These are phyloP conservation scores for Reticulitermes lucifugus DNA, from an alignment of 2,888 invertebrate species.

Conservation along the genomic window DNA sequence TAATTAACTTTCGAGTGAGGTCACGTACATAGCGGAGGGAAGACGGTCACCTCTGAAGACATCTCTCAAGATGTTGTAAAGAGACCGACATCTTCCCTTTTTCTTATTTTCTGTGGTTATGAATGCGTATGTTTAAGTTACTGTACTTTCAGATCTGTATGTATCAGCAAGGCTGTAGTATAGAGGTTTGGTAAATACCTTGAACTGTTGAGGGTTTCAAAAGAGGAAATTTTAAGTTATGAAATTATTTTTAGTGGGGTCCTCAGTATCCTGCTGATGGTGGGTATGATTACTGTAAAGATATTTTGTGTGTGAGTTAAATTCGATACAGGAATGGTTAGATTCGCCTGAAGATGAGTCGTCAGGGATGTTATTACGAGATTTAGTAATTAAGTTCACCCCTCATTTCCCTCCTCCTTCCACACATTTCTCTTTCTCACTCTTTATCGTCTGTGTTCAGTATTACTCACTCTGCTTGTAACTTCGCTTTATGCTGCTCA, in stretches of 20 bases:
- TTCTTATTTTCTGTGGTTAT: not conserved
- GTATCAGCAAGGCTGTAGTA: not conserved
- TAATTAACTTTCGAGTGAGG: conserved; percentile 58
- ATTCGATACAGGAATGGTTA: conserved; percentile 6
- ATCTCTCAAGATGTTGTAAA: not conserved
- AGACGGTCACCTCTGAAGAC: not conserved
- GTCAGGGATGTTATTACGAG: conserved; percentile 34
- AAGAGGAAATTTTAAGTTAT: not conserved
- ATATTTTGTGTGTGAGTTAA: conserved; percentile 20
- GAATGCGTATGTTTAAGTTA: not conserved
- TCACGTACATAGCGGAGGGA: conserved; percentile 10
- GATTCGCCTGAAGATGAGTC: conserved; percentile 17
- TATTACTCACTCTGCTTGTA: not conserved
- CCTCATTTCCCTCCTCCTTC: not conserved
- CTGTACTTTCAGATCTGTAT: too few relatives aligned
- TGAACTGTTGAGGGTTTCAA: not conserved
- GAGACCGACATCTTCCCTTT: not conserved
- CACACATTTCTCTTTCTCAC: not conserved
- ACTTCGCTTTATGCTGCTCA: not conserved
- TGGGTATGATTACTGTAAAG: not conserved
- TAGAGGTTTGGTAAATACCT: too few relatives aligned
- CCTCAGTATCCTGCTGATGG: not conserved
- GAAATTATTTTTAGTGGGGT: not conserved
- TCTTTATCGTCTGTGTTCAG: not conserved
- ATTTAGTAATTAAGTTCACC: conserved; percentile 34